A percentile compares a stretch with the other conserved stretches of the same genome.
Evolutionary conservation across 2,888 invertebrate genomes (phyloP).

Genomic region (Strigamia crassipes): DNA sequence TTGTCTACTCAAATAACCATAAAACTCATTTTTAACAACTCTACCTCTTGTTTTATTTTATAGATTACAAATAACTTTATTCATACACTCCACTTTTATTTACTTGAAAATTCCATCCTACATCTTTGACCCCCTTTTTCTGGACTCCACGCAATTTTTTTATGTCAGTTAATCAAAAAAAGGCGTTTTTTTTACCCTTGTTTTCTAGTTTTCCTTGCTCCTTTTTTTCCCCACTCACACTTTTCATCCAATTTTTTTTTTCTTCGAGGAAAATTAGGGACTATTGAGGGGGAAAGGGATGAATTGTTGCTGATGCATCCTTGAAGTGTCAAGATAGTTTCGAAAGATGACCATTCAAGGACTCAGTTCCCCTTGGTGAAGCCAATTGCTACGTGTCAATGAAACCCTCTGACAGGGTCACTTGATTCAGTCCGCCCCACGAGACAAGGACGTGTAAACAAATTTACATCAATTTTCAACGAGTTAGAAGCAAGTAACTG

Average conservation of each 20-base stretch:
- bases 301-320: slow-evolving; percentile 32
- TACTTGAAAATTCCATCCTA: background rate
- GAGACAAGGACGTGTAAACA: slow-evolving; percentile 33
- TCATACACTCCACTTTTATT: background rate
- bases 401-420: slow-evolving; percentile 29
- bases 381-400: slow-evolving; percentile 26
- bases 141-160: background rate
- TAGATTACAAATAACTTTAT: background rate
- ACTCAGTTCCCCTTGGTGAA: slow-evolving; percentile 12
- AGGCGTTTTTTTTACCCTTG: background rate
- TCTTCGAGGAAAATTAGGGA: background rate
- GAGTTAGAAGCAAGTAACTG: background rate
- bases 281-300: slow-evolving; percentile 16
- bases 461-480: slow-evolving; percentile 20
- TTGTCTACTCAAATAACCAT: slow-evolving; percentile 9
- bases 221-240: slow-evolving; percentile 23
- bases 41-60: background rate
- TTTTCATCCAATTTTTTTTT: slow-evolving; percentile 13
- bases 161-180: slow-evolving; percentile 3
- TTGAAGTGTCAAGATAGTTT: slow-evolving; percentile 31
- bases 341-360: slow-evolving; percentile 35
- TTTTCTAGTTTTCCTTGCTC: slow-evolving; percentile 37
- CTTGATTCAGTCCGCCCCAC: background rate
- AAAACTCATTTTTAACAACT: background rate
- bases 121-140: slow-evolving; percentile 12